These are phyloP conservation scores for Eupsilia transversa DNA, from an alignment of 2,888 invertebrate genomes.

Conservation along the genomic window DNA sequence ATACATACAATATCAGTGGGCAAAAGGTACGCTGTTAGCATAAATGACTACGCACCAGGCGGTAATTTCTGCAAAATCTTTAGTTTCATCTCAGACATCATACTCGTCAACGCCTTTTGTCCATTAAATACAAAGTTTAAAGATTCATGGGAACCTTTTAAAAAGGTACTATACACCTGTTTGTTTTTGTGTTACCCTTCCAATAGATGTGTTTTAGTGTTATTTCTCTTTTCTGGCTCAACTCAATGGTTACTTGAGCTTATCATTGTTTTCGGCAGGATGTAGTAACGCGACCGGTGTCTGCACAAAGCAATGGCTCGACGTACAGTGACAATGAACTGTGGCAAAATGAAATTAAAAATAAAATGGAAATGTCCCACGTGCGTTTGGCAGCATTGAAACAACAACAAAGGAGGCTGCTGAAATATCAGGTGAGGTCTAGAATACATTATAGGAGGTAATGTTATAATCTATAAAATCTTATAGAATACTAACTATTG, in stretches of 20 bases:
- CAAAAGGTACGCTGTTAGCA: not conserved
- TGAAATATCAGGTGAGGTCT: conserved; percentile 85
- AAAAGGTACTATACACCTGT: conserved; percentile 24
- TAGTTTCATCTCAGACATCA: not conserved
- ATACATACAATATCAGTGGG: not conserved
- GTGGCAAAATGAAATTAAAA: conserved; percentile 91
- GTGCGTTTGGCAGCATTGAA: conserved; percentile 90
- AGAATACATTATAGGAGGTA: not conserved
- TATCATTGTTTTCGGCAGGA: conserved; percentile 77
- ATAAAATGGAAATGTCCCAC: conserved; percentile 92
- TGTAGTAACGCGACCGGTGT: conserved; percentile 86
- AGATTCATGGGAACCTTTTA: conserved; percentile 17
- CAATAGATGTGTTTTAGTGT: conserved; percentile 46
- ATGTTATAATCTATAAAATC: not conserved
- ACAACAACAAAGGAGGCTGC: conserved; percentile 90
- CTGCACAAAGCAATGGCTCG: conserved; percentile 87
- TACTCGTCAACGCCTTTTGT: conserved; percentile 15
- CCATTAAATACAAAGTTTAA: not conserved
- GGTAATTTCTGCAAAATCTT: not conserved
- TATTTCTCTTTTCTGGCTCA: conserved; percentile 18
- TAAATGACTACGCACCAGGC: not conserved
- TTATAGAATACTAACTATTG: not conserved
- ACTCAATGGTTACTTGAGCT: conserved; percentile 44
- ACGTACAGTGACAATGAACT: conserved; percentile 89
- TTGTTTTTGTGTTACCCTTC: conserved; percentile 57